Evolutionary conservation across 2,797 vertebrate species (phyloP), one percentile per base, ranked within the genome.

Genomic region (Microchirus variegatus): DNA sequence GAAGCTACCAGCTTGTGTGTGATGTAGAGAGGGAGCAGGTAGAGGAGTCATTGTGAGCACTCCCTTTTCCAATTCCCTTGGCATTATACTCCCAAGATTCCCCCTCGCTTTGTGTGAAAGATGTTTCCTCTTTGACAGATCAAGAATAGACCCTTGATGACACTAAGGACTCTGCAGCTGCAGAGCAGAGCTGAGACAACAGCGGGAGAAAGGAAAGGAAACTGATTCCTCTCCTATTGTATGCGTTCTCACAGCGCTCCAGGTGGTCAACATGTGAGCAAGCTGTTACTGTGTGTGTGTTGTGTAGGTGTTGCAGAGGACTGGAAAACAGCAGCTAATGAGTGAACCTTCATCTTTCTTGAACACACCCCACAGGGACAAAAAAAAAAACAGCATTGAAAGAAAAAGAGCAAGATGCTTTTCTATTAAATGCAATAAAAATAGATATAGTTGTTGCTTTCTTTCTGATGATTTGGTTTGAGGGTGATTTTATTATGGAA

Each of bases 101-200:
- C 63, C 42, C 71, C 19, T 13, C 3, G 41, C 55, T 71, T 70
- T n/a, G 62, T 77, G 38, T 71, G 69, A 75, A 60, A 73, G 74
- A 78, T 68, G 75, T 60, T 63, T 40, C 65, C 47, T 73, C 75
- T 78, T 82, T 87, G 77, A 85, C 70, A 81, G 83, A 85, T 87
- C 71, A 80, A 82, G 65, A 78, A 81, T 41, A 75, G 75, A 75
- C 77, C 61, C 70, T 67, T 70, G 58, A 88, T 80, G 79, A 68
- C 73, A 71, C 82, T 75, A 81, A 76, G 72, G 57, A 31, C 45
- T 56, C 53, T 55, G 66, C 60, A 68, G 77, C 75, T 63, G 67
- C 72, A 63, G 26, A 79, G 63, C 26, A 75, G 59, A 79, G 63
- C 26, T 74, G 59, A 65, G 42, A 54, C 45, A 60, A 35, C 52